Conservation (phyloP, 1,140 invertebrate species). For the Bacillus rossius region DNA sequence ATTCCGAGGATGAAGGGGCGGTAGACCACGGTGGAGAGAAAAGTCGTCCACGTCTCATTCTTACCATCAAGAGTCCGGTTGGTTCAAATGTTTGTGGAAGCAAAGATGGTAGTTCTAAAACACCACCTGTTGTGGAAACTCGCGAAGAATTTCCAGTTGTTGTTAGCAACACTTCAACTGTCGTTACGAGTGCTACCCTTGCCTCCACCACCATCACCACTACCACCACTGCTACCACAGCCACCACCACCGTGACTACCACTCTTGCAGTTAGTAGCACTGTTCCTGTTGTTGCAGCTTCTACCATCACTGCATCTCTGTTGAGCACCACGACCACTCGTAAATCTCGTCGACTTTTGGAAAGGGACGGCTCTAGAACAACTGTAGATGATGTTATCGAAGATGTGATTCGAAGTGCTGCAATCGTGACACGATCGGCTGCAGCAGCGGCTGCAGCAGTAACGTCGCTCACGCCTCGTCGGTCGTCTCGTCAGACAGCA, state of each 20-base stretch:
- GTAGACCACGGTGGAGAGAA: not conserved
- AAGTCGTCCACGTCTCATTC: slow-evolving; percentile 61
- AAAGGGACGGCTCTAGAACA: slow-evolving; percentile 65
- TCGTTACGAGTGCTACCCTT: slow-evolving; percentile 32
- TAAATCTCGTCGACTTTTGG: slow-evolving; percentile 70
- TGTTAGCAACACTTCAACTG: slow-evolving; percentile 5
- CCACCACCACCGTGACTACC: slow-evolving; percentile 19
- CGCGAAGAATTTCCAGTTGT: not conserved
- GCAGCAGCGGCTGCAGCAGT: slow-evolving; percentile 27
- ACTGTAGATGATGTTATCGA: slow-evolving; percentile 83
- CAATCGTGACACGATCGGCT: slow-evolving; percentile 32
- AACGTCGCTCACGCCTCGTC: slow-evolving; percentile 14
- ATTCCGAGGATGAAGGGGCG: slow-evolving; percentile 60
- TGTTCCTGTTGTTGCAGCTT: not conserved
- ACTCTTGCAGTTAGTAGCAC: not conserved
- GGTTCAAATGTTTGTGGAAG: too few relatives aligned
- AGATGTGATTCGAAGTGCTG: slow-evolving; percentile 66
- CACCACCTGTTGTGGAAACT: slow-evolving; percentile 6
- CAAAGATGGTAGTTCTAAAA: too few relatives aligned
- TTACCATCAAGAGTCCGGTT: slow-evolving; percentile 69
- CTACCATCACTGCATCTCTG: not conserved
- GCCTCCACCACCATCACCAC: slow-evolving; percentile 16
- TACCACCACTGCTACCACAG: not conserved
- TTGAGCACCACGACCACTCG: slow-evolving; percentile 45
- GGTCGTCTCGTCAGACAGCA: slow-evolving; percentile 15